Conservation (phyloP, 2,888 invertebrate genomes). For the Cosmopolites sordidus region DNA sequence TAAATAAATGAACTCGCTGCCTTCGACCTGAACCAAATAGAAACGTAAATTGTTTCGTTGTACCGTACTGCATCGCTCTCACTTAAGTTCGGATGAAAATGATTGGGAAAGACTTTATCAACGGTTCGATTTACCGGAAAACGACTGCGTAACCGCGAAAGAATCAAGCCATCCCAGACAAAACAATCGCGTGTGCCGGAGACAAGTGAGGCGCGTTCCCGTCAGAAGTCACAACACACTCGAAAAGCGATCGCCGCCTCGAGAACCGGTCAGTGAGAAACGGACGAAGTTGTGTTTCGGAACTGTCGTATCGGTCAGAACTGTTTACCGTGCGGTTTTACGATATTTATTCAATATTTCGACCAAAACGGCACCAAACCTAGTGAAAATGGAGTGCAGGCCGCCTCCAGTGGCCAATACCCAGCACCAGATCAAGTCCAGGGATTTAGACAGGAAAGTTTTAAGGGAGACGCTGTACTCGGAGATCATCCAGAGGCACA, state of each 20-base stretch:
- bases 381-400: constrained; percentile 24
- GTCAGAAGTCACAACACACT: not conserved
- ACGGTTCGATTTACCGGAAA: too few relatives aligned
- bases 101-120: too few relatives aligned
- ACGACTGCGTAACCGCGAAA: too few relatives aligned
- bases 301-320: too few relatives aligned
- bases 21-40: not conserved
- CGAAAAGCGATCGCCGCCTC: not conserved
- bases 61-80: too few relatives aligned
- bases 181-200: not conserved
- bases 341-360: too few relatives aligned
- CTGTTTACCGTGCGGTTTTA: too few relatives aligned
- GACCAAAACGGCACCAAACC: constrained; percentile 24
- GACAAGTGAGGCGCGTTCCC: not conserved
- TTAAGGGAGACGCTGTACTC: constrained; percentile 69
- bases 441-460: constrained; percentile 58
- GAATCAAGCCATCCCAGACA: not conserved
- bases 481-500: constrained; percentile 73
- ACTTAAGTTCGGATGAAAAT: too few relatives aligned
- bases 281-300: too few relatives aligned
- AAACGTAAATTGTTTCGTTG: too few relatives aligned
- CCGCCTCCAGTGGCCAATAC: constrained; percentile 7
- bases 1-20: not conserved
- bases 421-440: constrained; percentile 25
- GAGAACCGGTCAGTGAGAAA: not conserved